Evolutionary conservation across 2,113 vertebrate species (phyloP), one percentile per base, ranked within the genome.

Genomic region (Albula goreensis): DNA sequence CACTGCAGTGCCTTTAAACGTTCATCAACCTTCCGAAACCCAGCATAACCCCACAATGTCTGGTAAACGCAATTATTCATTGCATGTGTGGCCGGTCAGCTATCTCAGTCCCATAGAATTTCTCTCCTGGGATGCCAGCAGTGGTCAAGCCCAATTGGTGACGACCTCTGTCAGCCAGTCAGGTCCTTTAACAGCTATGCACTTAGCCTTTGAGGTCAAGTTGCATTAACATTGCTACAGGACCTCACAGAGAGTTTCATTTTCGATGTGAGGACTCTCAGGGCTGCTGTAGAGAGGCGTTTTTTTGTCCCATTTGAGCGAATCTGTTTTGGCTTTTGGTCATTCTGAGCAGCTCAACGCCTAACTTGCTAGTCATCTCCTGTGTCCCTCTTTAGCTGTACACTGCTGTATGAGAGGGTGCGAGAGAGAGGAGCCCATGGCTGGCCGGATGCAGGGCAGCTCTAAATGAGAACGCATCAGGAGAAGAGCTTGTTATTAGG

Each of bases 401-500:
- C 17, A 50, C 11, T 79, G 78, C 78, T 17, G 11, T 17, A 50
- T 70, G 63, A 51, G 60, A 83, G 31, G 83, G 9, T 11, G 63
- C 60, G 50, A n/a, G 10, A 13, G 49, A 50, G 63, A 74, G 0
- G 25, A 78, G 15, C 41, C 12, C 51, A 51, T 56, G 70, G n/a
- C 52, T 4, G 0, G 31, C 5, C 13, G 13, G 74, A 70, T 25
- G 22, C 9, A 2, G 50, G 49, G 48, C 80, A 52, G 31, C 8
- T 52, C 41, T 60, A 83, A 83, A 83, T 63, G 31, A 57, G 41
- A 80, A 63, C 19, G 78, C 63, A 22, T 50, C 11, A n/a, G 56
- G 80, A 57, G 80, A 41, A 11, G 57, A 82, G 80, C 10, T 19
- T 15, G 31, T 82, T 49, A 78, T 82, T 86, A 82, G 31, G 15